phyloP scores from a whole-genome alignment of 2,888 invertebrate genomes.

The Amblyjoppa proteus region DNA sequence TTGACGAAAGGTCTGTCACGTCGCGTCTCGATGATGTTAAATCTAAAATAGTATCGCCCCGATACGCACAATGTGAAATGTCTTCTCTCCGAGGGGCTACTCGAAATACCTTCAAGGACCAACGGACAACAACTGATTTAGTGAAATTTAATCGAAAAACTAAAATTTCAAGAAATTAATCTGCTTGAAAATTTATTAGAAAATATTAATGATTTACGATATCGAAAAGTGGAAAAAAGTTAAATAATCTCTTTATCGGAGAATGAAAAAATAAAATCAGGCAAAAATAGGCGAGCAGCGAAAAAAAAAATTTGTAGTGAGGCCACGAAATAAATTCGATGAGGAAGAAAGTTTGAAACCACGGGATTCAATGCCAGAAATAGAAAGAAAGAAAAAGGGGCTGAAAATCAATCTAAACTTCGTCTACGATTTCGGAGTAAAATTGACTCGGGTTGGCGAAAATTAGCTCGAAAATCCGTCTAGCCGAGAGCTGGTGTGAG shows the following conservation, averaged over 20 bases:
- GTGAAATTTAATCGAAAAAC: too few relatives aligned
- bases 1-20: constrained; percentile 49
- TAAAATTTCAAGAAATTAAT: too few relatives aligned
- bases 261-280: too few relatives aligned
- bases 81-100: not conserved
- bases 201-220: not conserved
- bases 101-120: not conserved
- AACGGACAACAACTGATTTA: too few relatives aligned
- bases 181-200: not conserved
- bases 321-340: not conserved
- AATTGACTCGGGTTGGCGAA: not conserved
- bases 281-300: too few relatives aligned
- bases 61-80: not conserved
- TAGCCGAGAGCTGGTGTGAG: not conserved
- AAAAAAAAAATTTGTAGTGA: not conserved
- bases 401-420: too few relatives aligned
- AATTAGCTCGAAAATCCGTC: constrained; percentile 14
- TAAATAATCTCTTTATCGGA: not conserved
- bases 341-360: not conserved
- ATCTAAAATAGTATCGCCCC: constrained; percentile 25
- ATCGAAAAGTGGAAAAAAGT: not conserved
- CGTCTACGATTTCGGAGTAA: not conserved
- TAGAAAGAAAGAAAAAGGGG: too few relatives aligned
- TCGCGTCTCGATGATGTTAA: constrained; percentile 15
- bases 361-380: not conserved